Conservation (phyloP, 2,888 invertebrate genomes). For the Eupithecia subfuscata region DNA sequence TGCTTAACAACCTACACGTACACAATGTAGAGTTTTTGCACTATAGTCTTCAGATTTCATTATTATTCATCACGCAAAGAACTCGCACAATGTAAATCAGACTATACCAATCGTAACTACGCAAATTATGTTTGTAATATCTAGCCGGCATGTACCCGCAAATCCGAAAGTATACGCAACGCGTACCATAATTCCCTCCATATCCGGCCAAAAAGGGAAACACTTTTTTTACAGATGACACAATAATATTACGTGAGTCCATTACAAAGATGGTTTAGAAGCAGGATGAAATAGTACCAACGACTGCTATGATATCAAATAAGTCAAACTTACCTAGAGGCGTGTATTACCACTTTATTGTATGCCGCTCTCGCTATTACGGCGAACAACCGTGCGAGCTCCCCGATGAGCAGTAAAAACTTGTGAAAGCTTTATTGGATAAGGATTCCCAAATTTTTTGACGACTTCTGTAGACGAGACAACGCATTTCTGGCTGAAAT, state of each 20-base stretch:
- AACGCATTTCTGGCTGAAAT: background rate
- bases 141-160: background rate
- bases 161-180: constrained; percentile 2
- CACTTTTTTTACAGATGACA: constrained; percentile 10
- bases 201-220: constrained; percentile 7
- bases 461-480: background rate
- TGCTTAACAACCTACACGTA: background rate
- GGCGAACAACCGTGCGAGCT: constrained; percentile 45
- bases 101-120: background rate
- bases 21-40: background rate
- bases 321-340: constrained; percentile 31
- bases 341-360: constrained; percentile 46
- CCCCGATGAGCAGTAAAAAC: constrained; percentile 61
- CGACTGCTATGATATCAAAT: constrained; percentile 31
- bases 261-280: constrained; percentile 37
- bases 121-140: background rate
- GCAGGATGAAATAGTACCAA: constrained; percentile 35
- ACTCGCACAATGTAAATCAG: background rate
- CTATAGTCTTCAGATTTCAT: background rate
- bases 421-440: constrained; percentile 67
- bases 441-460: constrained; percentile 56
- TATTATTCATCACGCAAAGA: background rate
- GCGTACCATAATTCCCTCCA: constrained; percentile 5
- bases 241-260: constrained; percentile 28
- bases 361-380: constrained; percentile 50